These are phyloP conservation scores for Poecilia velifera DNA, from an alignment of 2,797 vertebrate genomes.

Conservation along the genomic window DNA sequence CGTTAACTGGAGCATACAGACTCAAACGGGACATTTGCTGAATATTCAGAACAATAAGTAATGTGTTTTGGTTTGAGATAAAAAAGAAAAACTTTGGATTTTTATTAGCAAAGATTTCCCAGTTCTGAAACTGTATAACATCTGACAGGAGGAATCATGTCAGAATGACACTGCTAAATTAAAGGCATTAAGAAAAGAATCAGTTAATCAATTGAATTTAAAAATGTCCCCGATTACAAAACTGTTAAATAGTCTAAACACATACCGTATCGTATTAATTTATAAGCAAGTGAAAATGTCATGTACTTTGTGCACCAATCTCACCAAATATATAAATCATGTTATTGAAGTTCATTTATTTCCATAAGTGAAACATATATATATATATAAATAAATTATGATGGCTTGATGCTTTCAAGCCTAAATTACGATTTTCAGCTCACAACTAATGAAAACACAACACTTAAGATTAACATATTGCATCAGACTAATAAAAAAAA, in stretches of 20 bases:
- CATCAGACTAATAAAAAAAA: too few relatives aligned
- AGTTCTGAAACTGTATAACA: neutral
- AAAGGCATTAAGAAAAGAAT: neutral
- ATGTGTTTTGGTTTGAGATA: too few relatives aligned
- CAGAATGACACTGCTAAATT: neutral
- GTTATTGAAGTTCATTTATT: neutral
- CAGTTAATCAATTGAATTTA: neutral
- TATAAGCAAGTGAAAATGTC: neutral
- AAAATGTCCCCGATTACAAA: neutral
- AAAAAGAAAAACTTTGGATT: too few relatives aligned
- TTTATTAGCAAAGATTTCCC: neutral
- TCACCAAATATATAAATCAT: neutral
- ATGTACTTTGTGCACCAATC: neutral
- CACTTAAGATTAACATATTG: too few relatives aligned
- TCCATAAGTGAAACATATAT: neutral
- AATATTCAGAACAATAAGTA: too few relatives aligned
- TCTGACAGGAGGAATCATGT: neutral
- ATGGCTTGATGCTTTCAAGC: too few relatives aligned
- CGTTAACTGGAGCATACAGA: too few relatives aligned
- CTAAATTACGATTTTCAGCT: too few relatives aligned
- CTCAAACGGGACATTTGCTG: too few relatives aligned
- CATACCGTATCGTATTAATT: neutral
- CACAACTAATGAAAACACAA: too few relatives aligned
- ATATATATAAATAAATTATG: too few relatives aligned
- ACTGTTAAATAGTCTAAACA: neutral